Conservation (phyloP, 1,140 invertebrate genomes). For the Drosophila sturtevanti region DNA sequence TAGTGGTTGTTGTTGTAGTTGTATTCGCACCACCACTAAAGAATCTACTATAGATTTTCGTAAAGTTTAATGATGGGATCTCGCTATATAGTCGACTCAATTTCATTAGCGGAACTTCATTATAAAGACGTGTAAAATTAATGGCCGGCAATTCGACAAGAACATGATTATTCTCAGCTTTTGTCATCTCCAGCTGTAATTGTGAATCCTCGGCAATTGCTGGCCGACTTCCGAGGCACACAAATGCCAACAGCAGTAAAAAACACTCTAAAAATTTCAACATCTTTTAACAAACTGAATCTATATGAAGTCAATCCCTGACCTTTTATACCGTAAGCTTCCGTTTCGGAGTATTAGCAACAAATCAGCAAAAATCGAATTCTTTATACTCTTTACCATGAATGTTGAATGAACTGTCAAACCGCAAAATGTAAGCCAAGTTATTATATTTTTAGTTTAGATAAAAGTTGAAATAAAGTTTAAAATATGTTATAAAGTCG, state of each 20-base stretch:
- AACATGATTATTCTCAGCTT: background rate
- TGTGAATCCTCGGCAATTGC: slow-evolving; percentile 2
- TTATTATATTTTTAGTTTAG: too few species aligned
- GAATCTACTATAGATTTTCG: slow-evolving; percentile 1
- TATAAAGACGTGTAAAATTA: slow-evolving; percentile 37
- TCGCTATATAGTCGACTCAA: slow-evolving; percentile 20
- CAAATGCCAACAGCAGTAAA: background rate
- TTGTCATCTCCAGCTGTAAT: slow-evolving; percentile 5
- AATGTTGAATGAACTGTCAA: too few species aligned
- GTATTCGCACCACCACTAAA: background rate
- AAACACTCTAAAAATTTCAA: background rate
- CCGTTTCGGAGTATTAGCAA: background rate
- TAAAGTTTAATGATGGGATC: background rate
- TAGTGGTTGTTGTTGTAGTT: background rate
- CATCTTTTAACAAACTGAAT: slow-evolving; percentile 2
- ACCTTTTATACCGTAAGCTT: background rate
- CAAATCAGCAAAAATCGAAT: background rate
- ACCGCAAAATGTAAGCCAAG: too few species aligned
- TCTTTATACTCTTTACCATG: background rate
- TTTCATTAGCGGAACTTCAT: slow-evolving; percentile 23
- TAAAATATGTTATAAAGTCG: background rate
- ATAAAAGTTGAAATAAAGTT: too few species aligned
- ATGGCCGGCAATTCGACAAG: slow-evolving; percentile 28
- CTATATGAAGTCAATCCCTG: background rate
- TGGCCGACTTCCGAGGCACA: background rate